Conservation (phyloP, 2,888 invertebrate genomes). For the Allophyes oxyacanthae region DNA sequence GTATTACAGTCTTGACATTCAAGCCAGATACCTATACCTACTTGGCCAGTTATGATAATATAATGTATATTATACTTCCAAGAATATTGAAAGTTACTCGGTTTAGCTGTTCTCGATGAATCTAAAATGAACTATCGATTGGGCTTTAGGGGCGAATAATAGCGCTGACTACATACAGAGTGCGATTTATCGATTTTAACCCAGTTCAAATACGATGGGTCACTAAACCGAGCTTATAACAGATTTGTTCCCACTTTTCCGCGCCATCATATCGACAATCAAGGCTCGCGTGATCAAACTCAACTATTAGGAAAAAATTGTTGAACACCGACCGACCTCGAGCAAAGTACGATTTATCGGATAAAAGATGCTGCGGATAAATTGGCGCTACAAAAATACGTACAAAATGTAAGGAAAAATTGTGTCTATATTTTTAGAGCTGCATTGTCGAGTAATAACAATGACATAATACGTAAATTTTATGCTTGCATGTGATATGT, state of each 20-base stretch:
- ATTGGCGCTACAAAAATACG: conserved; percentile 36
- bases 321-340: conserved; percentile 48
- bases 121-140: conserved; percentile 44
- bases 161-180: conserved; percentile 31
- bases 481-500: conserved; percentile 25
- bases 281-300: conserved; percentile 43
- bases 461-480: conserved; percentile 36
- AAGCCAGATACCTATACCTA: too few species aligned
- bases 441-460: conserved; percentile 40
- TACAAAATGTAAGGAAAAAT: conserved; percentile 21
- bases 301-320: conserved; percentile 52
- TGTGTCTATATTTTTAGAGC: conserved; percentile 2
- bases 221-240: conserved; percentile 42
- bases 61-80: too few species aligned
- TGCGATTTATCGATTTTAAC: conserved; percentile 54
- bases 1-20: too few species aligned
- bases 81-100: conserved; percentile 1
- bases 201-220: conserved; percentile 46
- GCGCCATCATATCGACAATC: conserved; percentile 40
- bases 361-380: conserved; percentile 36
- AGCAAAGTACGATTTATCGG: conserved; percentile 56
- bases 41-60: not conserved
- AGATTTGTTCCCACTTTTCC: conserved; percentile 45
- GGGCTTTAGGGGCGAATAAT: conserved; percentile 40
- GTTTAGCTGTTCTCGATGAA: conserved; percentile 20